These are phyloP conservation scores for Scaptomyza tumidula DNA, from an alignment of 2,888 invertebrate genomes.

Conservation along the genomic window DNA sequence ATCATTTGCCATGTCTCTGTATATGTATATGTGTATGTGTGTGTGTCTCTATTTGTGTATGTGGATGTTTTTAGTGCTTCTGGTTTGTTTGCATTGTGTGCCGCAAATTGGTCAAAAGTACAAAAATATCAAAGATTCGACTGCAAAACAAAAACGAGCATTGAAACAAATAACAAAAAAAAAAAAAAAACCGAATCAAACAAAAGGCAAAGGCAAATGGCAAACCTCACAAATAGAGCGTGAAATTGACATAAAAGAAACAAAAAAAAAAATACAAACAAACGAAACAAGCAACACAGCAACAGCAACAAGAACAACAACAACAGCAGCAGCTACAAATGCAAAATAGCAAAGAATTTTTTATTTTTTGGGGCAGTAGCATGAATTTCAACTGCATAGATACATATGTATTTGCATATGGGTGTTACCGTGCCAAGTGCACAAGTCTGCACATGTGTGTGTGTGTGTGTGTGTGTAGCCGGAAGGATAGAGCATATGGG, in stretches of 20 bases:
- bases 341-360: constrained; percentile 66
- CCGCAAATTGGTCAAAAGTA: constrained; percentile 78
- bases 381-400: constrained; percentile 44
- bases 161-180: constrained; percentile 30
- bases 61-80: constrained; percentile 43
- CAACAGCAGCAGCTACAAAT: constrained; percentile 53
- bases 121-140: constrained; percentile 74
- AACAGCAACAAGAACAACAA: constrained; percentile 20
- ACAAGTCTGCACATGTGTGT: constrained; percentile 7
- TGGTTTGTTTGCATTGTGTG: constrained; percentile 73
- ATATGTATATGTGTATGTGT: constrained; percentile 13
- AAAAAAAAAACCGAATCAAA: constrained; percentile 53
- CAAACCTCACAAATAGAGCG: constrained; percentile 78
- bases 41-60: not conserved
- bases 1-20: constrained; percentile 54
- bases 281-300: not conserved
- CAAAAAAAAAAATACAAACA: constrained; percentile 11
- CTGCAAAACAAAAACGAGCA: constrained; percentile 36
- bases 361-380: constrained; percentile 22
- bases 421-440: constrained; percentile 3
- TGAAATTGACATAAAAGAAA: constrained; percentile 69
- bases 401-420: constrained; percentile 31
- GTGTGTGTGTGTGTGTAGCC: constrained; percentile 25
- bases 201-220: constrained; percentile 72
- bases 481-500: constrained; percentile 48